A percentile compares a stretch with the other conserved stretches of the same genome.
These are phyloP conservation scores for Dryoscopus gambensis DNA, from an alignment of 2,113 vertebrate species.

Conservation along the genomic window DNA sequence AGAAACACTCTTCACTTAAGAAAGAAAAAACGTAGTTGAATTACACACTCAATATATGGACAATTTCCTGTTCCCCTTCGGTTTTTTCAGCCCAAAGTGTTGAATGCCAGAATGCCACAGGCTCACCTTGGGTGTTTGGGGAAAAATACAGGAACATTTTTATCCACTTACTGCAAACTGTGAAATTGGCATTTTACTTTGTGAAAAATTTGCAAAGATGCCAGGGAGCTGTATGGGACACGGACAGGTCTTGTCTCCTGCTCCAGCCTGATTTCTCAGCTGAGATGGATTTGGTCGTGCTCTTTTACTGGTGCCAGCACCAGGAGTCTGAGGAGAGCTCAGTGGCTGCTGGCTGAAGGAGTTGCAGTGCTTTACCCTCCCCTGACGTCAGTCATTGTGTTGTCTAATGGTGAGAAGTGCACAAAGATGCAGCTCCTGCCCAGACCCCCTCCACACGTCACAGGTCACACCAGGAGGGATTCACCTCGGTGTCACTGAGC, in stretches of 20 bases:
- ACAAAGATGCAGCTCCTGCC: background rate
- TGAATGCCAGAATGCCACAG: background rate
- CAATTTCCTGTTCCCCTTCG: background rate
- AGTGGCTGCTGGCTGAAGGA: background rate
- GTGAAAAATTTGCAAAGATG: background rate
- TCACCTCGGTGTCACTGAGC: too few relatives aligned
- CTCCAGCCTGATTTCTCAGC: background rate
- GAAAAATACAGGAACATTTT: background rate
- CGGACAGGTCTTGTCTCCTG: background rate
- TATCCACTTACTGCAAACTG: background rate
- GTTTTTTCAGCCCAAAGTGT: background rate
- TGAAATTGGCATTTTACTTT: background rate
- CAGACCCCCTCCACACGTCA: accelerated
- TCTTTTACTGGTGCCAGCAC: background rate
- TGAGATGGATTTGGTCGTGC: background rate
- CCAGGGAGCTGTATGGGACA: background rate
- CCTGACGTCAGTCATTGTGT: accelerated
- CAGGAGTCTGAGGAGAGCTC: background rate
- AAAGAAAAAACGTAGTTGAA: background rate
- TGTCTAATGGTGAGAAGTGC: accelerated
- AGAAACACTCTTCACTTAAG: background rate
- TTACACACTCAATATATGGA: background rate
- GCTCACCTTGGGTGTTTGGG: background rate
- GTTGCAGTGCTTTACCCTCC: background rate
- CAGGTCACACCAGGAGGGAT: accelerated